Conservation (phyloP, 2,113 vertebrate species). For the Natator depressus region DNA sequence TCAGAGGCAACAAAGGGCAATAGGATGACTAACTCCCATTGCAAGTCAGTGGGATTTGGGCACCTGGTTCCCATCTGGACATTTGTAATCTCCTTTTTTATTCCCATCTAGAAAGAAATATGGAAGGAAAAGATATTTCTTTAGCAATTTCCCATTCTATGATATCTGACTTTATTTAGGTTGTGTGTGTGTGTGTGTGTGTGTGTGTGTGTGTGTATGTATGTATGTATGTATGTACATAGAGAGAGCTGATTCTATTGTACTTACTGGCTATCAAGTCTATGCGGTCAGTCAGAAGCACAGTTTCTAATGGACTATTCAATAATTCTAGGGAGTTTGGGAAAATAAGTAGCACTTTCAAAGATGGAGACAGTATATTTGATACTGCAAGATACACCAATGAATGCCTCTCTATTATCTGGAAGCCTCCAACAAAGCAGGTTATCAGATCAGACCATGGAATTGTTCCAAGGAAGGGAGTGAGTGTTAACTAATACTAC, state of each 20-base stretch:
- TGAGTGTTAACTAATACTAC: background rate
- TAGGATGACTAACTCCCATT: background rate
- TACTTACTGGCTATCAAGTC: background rate
- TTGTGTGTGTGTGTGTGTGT: too few relatives aligned
- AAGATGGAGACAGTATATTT: background rate
- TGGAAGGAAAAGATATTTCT: background rate
- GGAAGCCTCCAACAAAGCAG: background rate
- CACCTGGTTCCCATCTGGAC: background rate
- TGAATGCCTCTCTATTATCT: background rate
- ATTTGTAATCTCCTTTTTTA: background rate
- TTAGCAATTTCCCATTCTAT: background rate
- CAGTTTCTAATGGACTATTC: background rate
- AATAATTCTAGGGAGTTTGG: background rate
- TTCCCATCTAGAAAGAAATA: background rate
- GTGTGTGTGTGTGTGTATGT: too few relatives aligned
- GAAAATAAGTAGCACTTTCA: background rate
- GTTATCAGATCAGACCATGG: background rate
- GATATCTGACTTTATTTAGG: background rate
- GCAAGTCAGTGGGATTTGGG: background rate
- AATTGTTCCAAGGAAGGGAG: background rate
- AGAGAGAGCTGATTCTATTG: background rate
- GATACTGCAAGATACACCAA: background rate
- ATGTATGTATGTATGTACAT: background rate
- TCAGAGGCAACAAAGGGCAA: background rate
- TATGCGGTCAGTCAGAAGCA: background rate